Base-by-base conservation (phyloP, 2,113 vertebrate species). In the Lontra canadensis region DNA sequence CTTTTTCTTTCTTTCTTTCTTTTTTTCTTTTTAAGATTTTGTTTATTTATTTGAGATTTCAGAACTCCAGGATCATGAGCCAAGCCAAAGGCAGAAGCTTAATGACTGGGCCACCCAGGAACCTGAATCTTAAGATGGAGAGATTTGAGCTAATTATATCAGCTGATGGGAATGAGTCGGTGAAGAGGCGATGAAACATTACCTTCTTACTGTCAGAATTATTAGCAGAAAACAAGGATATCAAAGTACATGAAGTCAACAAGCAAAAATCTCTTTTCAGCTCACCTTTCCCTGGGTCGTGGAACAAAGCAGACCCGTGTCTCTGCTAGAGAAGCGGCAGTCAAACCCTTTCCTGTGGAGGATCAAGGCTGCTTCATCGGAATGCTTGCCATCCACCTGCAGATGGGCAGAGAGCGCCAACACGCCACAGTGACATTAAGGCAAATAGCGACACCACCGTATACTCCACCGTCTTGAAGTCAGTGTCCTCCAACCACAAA, bases 311-410 rank as follows among this genome's bases (percentile, higher is more conserved):
- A 99, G 98, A 7, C 97, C 97, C 8, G 39, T 97, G 31, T 98
- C 98, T 91, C 97, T 98, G 65, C 98, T 99, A 96, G 98, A 80
- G 90, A 99, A 99, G 97, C 96, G 98, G 97, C 99, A 99, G 93
- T 99, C 99, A 97, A 99, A 99, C 47, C 99, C 99, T 96, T 99
- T 99, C 97, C 99, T 99, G 97, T 99, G 99, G 95, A 99, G 98
- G 95, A 99, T 99, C 65, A 99, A 98, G 59, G 99, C 99, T 23
- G 99, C 99, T 98, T 99, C 99, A 92, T 99, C 98, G 20, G 99
- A 99, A 0, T 99, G 99, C 39, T 98, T 91, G 52, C 0, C 69
- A 20, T 98, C 97, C 59, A 95, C 97, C 99, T 99, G 92, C 31
- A 98, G 98, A 96, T 0, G 92, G 96, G 81, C n/a, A 88, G 69